Conservation (phyloP, 2,888 invertebrate genomes). For the Morpho helenor region DNA sequence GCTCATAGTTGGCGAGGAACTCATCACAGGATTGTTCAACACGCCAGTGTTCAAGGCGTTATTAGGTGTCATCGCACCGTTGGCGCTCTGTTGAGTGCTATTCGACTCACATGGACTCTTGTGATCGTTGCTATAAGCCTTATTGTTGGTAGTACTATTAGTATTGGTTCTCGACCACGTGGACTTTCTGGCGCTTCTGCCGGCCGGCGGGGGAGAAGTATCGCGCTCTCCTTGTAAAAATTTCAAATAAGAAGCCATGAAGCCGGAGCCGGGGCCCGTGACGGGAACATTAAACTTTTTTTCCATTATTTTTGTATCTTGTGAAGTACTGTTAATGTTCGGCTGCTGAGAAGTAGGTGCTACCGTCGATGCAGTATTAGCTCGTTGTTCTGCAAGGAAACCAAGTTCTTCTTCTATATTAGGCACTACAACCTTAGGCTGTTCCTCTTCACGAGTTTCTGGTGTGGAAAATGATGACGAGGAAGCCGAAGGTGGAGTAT, state of each 20-base stretch:
- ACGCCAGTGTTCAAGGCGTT: conserved; percentile 58
- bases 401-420: conserved; percentile 93
- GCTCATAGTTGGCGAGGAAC: conserved; percentile 54
- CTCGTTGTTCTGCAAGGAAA: conserved; percentile 84
- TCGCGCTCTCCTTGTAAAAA: conserved; percentile 91
- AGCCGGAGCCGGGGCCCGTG: conserved; percentile 84
- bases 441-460: conserved; percentile 82
- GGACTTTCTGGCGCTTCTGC: conserved; percentile 82
- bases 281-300: conserved; percentile 81
- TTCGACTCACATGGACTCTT: conserved; percentile 54
- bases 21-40: conserved; percentile 58
- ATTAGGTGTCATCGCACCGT: conserved; percentile 60
- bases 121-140: conserved; percentile 60
- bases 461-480: conserved; percentile 77
- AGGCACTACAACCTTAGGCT: conserved; percentile 91
- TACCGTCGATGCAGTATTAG: conserved; percentile 72
- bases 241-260: conserved; percentile 93
- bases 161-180: conserved; percentile 80
- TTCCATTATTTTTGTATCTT: conserved; percentile 76
- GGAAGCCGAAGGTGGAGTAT: conserved; percentile 79
- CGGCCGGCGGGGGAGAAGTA: conserved; percentile 87
- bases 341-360: conserved; percentile 74
- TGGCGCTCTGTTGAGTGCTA: conserved; percentile 43
- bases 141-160: conserved; percentile 60
- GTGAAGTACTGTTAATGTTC: conserved; percentile 69